Conservation (phyloP, 2,797 vertebrate species). For the Adelosebastes latens region DNA sequence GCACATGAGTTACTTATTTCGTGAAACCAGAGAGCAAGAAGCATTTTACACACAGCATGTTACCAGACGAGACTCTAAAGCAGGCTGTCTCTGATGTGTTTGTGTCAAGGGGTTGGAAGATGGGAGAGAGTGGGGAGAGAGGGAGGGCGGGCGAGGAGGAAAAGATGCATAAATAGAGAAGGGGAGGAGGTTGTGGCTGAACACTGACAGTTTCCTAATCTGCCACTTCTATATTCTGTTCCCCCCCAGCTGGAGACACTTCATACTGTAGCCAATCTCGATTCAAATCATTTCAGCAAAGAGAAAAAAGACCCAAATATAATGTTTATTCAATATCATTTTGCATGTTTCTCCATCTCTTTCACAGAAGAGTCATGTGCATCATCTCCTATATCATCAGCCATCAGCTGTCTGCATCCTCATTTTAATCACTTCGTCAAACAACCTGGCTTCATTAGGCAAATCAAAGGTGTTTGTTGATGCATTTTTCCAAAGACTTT, state of each 20-base stretch:
- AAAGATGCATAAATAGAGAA: slow-evolving; percentile 61
- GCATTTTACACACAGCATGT: slow-evolving; percentile 23
- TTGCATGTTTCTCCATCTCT: slow-evolving; percentile 2
- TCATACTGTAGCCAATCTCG: slow-evolving; percentile 17
- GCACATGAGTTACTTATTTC: neutral
- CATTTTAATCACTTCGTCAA: slow-evolving; percentile 17
- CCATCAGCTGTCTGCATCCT: neutral
- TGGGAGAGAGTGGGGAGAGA: slow-evolving; percentile 3
- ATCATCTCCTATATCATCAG: neutral
- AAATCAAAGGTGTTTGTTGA: slow-evolving; percentile 28
- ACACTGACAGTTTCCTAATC: slow-evolving; percentile 62
- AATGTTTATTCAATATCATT: slow-evolving; percentile 1
- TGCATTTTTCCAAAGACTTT: slow-evolving; percentile 8
- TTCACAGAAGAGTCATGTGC: neutral
- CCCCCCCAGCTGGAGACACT: slow-evolving; percentile 53
- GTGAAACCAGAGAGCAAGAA: neutral
- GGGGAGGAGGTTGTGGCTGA: slow-evolving; percentile 47
- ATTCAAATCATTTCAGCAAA: slow-evolving; percentile 5
- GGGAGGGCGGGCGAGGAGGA: slow-evolving; percentile 34
- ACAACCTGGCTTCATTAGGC: slow-evolving; percentile 28
- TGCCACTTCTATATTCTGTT: slow-evolving; percentile 54
- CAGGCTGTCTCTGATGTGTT: slow-evolving; percentile 49
- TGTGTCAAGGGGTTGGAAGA: slow-evolving; percentile 42
- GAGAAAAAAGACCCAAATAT: slow-evolving; percentile 6
- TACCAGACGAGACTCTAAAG: slow-evolving; percentile 28